phyloP scores from a whole-genome alignment of 2,113 vertebrate genomes.

The Neolamprologus hecqui region DNA sequence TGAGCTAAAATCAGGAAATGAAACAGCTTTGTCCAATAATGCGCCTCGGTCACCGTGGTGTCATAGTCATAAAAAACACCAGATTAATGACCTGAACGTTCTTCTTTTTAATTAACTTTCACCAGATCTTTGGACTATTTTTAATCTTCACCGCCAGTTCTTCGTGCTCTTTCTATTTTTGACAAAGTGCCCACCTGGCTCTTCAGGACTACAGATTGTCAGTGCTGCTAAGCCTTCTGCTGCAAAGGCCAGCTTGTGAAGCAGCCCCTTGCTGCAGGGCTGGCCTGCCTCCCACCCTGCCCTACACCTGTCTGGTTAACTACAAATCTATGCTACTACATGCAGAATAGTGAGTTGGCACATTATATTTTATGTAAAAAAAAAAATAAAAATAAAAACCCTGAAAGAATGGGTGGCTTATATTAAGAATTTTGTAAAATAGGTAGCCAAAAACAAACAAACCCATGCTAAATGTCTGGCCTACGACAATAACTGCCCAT shows the following conservation, averaged over 20 bases:
- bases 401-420: not conserved
- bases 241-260: slow-evolving; percentile 58
- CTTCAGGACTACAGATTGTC: slow-evolving; percentile 24
- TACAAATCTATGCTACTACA: not conserved
- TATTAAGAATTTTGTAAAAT: not conserved
- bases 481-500: not conserved
- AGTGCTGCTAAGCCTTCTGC: slow-evolving; percentile 40
- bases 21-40: not conserved
- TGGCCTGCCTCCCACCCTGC: slow-evolving; percentile 64
- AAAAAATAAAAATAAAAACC: accelerated
- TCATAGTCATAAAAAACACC: not conserved
- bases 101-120: not conserved
- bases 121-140: not conserved
- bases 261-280: slow-evolving; percentile 63
- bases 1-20: not conserved
- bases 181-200: not conserved
- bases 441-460: not conserved
- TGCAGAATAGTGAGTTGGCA: not conserved
- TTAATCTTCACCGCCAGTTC: not conserved
- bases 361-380: not conserved
- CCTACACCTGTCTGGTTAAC: slow-evolving; percentile 9
- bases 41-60: not conserved
- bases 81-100: not conserved
- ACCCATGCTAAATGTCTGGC: not conserved
- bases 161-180: not conserved